Evolutionary conservation across 2,888 invertebrate genomes (phyloP), one percentile per base, ranked within the genome.

Genomic region (Lasioglossum lativentre): DNA sequence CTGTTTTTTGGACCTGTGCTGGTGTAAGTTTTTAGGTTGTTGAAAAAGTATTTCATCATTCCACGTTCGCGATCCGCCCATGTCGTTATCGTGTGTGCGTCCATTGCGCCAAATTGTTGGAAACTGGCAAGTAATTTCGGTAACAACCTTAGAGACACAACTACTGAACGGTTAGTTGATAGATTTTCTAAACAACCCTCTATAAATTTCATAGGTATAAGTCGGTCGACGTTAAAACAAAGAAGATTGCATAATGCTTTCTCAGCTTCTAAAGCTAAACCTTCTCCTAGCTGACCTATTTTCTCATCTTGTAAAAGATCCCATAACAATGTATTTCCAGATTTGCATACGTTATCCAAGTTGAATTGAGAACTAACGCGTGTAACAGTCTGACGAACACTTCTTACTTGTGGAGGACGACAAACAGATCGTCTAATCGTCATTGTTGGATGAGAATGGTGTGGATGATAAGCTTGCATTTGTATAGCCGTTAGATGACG

Each of bases 31-130:
- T 97, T 97, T 74, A 99, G 95, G 95, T 99, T 98, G 92, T 97
- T 98, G 91, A 99, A 98, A 95, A 99, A 99, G 94, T 98, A 97
- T 19, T 97, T 97, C 98, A 98, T 98, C 99, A 99, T 98, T 90
- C 97, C 97, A 91, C 98, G 97, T 93, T 98, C 98, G 68, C 97
- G 97, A 93, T 99, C 99, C 8, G 99, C 99, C 99, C 99, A 99
- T 95, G 98, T 97, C 4, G 98, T 98, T 89, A 98, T 97, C 95
- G 96, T 94, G 30, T 98, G 98, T 93, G 98, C 98, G 93, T 98
- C 98, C 95, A 97, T 97, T 45, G 98, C 97, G 2, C 98, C 97
- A 92, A 98, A 97, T 94, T 98, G 98, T 95, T 98, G 98, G 95
- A 98, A 98, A 23, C 99, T 99, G 5, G 98, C 98, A 92, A 99